Percentiles rank a stretch among this genome's conserved stretches.
Conservation (phyloP, 2,113 vertebrate species). For the Entosphenus tridentatus region DNA sequence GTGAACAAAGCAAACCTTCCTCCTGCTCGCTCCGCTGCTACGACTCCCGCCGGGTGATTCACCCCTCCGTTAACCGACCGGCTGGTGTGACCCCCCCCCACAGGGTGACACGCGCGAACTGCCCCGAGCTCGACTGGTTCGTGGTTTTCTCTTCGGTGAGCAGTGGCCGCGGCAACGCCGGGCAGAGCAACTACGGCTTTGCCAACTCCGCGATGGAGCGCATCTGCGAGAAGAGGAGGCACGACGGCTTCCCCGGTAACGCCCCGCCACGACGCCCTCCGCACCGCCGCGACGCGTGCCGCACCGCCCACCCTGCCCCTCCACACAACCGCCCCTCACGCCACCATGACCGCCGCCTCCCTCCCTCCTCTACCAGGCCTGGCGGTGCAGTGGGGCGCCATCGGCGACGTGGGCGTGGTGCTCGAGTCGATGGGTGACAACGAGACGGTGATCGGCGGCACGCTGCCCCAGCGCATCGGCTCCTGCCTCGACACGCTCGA, state of each 20-base stretch:
- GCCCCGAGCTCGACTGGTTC: conserved; percentile 58
- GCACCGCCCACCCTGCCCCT: not conserved
- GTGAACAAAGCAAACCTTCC: too few relatives aligned
- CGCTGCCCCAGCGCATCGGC: conserved; percentile 49
- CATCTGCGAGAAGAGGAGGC: conserved; percentile 51
- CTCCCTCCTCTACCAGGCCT: conserved; percentile 24
- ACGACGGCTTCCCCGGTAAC: conserved; percentile 41
- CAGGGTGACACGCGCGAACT: conserved; percentile 48
- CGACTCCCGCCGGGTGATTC: too few relatives aligned
- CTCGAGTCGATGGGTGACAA: conserved; percentile 44
- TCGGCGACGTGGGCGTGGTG: conserved; percentile 72
- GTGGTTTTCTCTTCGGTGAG: conserved; percentile 88
- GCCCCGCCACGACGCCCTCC: too few relatives aligned
- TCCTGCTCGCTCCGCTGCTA: too few relatives aligned
- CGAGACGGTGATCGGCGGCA: conserved; percentile 47
- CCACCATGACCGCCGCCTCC: not conserved
- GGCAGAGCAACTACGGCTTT: conserved; percentile 82
- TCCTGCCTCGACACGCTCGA: conserved; percentile 79
- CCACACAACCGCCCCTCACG: not conserved
- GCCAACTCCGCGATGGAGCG: conserved; percentile 95
- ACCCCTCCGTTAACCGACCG: too few relatives aligned
- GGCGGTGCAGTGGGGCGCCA: conserved; percentile 75
- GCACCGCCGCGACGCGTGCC: fast-evolving
- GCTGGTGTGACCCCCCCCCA: not conserved
- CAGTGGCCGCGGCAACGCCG: conserved; percentile 68